phyloP scores from a whole-genome alignment of 2,888 invertebrate genomes.

The Drosophila eohydei region DNA sequence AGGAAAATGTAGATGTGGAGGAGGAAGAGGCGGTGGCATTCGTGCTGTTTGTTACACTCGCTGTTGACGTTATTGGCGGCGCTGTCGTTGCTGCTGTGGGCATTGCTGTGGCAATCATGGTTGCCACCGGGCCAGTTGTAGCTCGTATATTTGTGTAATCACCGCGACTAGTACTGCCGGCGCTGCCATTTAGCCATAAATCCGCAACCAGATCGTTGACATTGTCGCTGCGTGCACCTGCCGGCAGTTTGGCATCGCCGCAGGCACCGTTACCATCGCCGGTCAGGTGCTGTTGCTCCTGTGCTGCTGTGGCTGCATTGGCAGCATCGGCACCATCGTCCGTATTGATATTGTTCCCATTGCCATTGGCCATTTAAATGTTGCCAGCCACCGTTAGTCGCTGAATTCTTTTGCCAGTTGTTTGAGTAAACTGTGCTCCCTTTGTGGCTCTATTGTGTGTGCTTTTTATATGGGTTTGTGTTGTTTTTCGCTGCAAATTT shows the following conservation, averaged over 20 bases:
- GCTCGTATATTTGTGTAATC: slow-evolving; percentile 78
- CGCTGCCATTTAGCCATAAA: slow-evolving; percentile 63
- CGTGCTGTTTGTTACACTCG: slow-evolving; percentile 3
- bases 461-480: slow-evolving; percentile 23
- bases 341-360: slow-evolving; percentile 68
- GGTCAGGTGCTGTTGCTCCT: slow-evolving; percentile 49
- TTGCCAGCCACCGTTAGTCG: slow-evolving; percentile 30
- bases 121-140: slow-evolving; percentile 13
- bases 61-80: slow-evolving; percentile 4
- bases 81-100: background rate
- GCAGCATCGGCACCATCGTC: slow-evolving; percentile 66
- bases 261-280: slow-evolving; percentile 47
- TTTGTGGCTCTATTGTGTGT: slow-evolving; percentile 14
- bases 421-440: slow-evolving; percentile 2
- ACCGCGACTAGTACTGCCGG: slow-evolving; percentile 42
- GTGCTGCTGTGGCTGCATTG: slow-evolving; percentile 40
- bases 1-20: slow-evolving; percentile 87
- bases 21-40: slow-evolving; percentile 23
- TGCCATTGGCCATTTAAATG: slow-evolving; percentile 82
- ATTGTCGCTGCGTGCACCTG: slow-evolving; percentile 42
- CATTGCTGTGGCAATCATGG: slow-evolving; percentile 10
- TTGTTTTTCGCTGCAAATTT: slow-evolving; percentile 45
- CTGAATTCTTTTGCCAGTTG: slow-evolving; percentile 12
- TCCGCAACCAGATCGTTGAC: slow-evolving; percentile 81
- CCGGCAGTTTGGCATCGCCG: slow-evolving; percentile 39